A percentile compares a stretch with the other conserved stretches of the same genome.
phyloP scores from a whole-genome alignment of 1,140 invertebrate genomes.

The Musca vetustissima region DNA sequence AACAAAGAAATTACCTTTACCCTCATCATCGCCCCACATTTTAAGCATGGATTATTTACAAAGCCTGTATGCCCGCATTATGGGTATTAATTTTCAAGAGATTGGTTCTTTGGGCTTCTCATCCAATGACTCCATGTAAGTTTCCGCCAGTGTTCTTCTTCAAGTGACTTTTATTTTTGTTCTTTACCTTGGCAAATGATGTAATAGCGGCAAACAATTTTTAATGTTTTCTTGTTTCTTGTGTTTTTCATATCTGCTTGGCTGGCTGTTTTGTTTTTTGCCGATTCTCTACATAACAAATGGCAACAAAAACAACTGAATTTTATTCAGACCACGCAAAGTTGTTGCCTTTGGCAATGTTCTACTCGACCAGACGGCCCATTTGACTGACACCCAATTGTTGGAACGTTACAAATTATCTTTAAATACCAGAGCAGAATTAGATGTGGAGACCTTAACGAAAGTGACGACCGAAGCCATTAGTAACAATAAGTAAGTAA shows the following conservation, averaged over 20 bases:
- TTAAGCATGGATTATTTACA: conserved; percentile 50
- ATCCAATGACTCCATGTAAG: conserved; percentile 28
- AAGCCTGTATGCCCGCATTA: conserved; percentile 43
- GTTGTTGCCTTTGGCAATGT: conserved; percentile 52
- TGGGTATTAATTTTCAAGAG: conserved; percentile 31
- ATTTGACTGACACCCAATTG: conserved; percentile 38
- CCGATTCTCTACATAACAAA: too few species aligned
- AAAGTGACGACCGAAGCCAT: conserved; percentile 37
- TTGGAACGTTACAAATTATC: conserved; percentile 39
- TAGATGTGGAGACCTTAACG: conserved; percentile 40
- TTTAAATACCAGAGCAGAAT: conserved; percentile 46
- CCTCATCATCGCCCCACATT: background rate
- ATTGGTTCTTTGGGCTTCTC: conserved; percentile 16
- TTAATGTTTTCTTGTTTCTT: background rate
- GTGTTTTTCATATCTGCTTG: background rate
- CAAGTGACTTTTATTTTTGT: background rate
- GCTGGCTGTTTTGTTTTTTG: too few species aligned
- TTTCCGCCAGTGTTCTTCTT: background rate
- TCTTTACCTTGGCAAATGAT: background rate
- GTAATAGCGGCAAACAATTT: conserved; percentile 4
- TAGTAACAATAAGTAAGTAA: conserved; percentile 34
- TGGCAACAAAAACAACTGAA: too few species aligned
- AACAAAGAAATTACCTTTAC: too few species aligned
- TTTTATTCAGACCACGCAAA: conserved; percentile 42
- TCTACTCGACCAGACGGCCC: conserved; percentile 41